A percentile compares a stretch with the other conserved stretches of the same genome.
phyloP scores from a whole-genome alignment of 2,888 invertebrate species.

The Parapristionchus giblindavisi region DNA sequence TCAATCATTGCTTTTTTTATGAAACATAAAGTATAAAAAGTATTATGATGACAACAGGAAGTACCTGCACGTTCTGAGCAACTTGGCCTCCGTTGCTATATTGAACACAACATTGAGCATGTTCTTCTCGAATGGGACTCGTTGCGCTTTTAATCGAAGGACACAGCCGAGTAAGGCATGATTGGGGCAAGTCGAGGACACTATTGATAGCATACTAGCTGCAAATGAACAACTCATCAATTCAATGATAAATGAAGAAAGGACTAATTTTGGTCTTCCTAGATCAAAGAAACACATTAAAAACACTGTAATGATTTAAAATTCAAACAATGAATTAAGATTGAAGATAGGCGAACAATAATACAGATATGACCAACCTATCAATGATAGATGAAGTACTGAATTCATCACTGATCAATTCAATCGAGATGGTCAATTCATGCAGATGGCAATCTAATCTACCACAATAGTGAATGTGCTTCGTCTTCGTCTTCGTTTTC shows the following conservation, averaged over 20 bases:
- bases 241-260: neutral
- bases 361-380: no score
- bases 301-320: no score
- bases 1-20: neutral
- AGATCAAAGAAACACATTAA: neutral
- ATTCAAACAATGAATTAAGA: neutral
- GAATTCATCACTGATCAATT: no score
- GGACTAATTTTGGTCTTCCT: neutral
- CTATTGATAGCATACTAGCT: neutral
- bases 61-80: slow-evolving; percentile 67
- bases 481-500: no score
- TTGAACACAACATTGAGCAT: slow-evolving; percentile 64
- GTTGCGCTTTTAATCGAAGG: slow-evolving; percentile 58
- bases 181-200: slow-evolving; percentile 54
- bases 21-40: neutral
- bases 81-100: slow-evolving; percentile 63
- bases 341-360: neutral
- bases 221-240: no score
- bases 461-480: no score
- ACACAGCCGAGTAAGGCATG: slow-evolving; percentile 65
- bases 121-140: slow-evolving; percentile 66
- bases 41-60: neutral
- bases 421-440: no score
- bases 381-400: no score
- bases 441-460: no score